Base-by-base conservation (phyloP, 2,888 invertebrate species). In the Melinaea menophilus region DNA sequence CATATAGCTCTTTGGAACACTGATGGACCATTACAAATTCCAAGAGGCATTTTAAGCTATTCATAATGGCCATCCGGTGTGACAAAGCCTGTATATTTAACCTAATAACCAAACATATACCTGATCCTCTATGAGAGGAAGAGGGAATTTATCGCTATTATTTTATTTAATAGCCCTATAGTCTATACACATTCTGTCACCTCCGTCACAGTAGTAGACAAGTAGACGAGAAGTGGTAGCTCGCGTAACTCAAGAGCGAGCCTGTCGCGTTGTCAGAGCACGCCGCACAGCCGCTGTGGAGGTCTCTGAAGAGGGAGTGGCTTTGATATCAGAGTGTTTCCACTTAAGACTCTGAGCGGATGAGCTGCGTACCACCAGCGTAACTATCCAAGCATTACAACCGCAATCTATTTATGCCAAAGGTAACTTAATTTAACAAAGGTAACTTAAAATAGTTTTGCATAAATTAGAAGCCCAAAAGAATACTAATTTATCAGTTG, bases 271-370 rank as follows among this genome's bases (percentile, higher is more conserved):
- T 13, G 95, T 95, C 79, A 93, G 95, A 70, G 95, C 95, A 69
- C 90, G 91, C 11, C 82, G 93, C 35, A 91, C 92, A 0, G 88
- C 91, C 3, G 91, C 92, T 4, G 92, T 91, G 1, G 88, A 91
- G 46, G 91, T 92, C 3, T 84, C 87, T 0, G 86, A 90, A 31
- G 92, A 92, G 65, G 92, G 92, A 59, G 86, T 90, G 62, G 93
- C 95, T 4, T 91, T 92, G 63, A 94, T 95, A 80, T 94, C 95
- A 61, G 95, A 95, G 82, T 94, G 95, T 72, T 95, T 95, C 92
- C 94, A 95, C 85, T 95, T 95, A 86, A 92, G 95, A 73, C 88
- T 95, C 69, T 86, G 93, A 1, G 88, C 93, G 2, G 91, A 93
- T 57, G 92, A 93, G 75, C 87, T 95, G 45, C 95, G 95, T 75